Evolutionary conservation across 2,888 invertebrate species (phyloP).

Genomic region (Sipha maydis): DNA sequence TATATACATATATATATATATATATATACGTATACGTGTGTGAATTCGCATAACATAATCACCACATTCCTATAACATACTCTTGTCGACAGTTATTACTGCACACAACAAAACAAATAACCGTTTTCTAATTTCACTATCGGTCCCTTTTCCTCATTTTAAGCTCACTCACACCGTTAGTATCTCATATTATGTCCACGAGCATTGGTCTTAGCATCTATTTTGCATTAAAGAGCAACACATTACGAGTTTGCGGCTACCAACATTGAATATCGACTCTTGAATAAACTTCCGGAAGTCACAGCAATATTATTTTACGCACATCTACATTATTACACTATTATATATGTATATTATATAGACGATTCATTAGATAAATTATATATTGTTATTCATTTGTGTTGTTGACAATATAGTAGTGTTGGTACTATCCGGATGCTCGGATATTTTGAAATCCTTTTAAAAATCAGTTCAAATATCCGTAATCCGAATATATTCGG

Average conservation of each 20-base stretch:
- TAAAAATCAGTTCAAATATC: too few species aligned
- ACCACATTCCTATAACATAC: conserved; percentile 46
- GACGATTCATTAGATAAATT: not conserved
- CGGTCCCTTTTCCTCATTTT: not conserved
- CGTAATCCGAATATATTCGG: too few species aligned
- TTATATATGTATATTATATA: not conserved
- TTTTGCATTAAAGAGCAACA: not conserved
- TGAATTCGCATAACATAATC: not conserved
- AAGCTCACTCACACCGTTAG: not conserved
- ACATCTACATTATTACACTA: too few species aligned
- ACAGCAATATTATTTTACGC: not conserved
- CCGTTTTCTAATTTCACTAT: conserved; percentile 51
- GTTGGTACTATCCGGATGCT: too few species aligned
- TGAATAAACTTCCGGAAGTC: not conserved
- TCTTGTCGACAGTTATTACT: conserved; percentile 52
- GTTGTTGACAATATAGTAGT: not conserved
- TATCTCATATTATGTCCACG: not conserved
- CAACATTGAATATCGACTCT: not conserved
- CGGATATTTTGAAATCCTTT: too few species aligned
- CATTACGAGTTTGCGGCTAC: not conserved
- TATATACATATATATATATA: too few species aligned
- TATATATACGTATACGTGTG: not conserved
- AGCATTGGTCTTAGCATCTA: not conserved
- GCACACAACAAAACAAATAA: conserved; percentile 55
- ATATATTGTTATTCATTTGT: not conserved